A percentile compares a stretch with the other conserved stretches of the same genome.
Evolutionary conservation across 2,797 vertebrate species (phyloP).

Genomic region (Monodelphis domestica): DNA sequence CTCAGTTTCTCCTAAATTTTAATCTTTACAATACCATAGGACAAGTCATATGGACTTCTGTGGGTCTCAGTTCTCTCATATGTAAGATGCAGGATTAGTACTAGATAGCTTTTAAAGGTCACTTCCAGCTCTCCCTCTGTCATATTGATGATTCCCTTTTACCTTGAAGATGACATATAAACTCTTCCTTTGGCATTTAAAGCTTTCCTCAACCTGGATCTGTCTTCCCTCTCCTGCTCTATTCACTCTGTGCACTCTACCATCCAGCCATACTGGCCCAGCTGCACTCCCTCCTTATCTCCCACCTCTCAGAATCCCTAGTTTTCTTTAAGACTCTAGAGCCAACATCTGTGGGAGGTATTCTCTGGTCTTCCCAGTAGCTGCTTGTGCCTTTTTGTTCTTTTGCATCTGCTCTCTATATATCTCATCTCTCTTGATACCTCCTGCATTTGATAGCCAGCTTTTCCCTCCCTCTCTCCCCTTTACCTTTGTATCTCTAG

Average conservation of each 20-base stretch:
- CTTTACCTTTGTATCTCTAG: background rate
- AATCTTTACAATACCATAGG: too few relatives aligned
- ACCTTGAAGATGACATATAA: background rate
- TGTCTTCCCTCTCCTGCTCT: background rate
- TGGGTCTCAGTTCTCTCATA: background rate
- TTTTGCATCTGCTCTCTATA: background rate
- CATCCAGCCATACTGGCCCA: background rate
- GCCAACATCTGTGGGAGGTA: background rate
- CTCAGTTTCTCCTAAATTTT: too few relatives aligned
- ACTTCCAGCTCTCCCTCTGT: background rate
- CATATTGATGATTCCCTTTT: background rate
- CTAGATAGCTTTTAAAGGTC: background rate
- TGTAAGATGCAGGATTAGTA: background rate
- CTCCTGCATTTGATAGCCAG: background rate
- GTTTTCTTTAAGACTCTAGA: background rate
- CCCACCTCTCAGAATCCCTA: background rate
- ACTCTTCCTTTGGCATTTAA: background rate
- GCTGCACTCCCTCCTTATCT: background rate
- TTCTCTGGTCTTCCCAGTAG: background rate
- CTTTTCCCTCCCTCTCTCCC: background rate
- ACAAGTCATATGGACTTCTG: background rate
- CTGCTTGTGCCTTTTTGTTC: background rate
- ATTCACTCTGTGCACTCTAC: background rate
- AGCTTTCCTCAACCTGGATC: background rate
- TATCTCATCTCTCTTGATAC: background rate